Percentiles rank a stretch among this genome's conserved stretches.
Evolutionary conservation across 2,888 invertebrate species (phyloP).

Genomic region (Stenolophus ochropezus): DNA sequence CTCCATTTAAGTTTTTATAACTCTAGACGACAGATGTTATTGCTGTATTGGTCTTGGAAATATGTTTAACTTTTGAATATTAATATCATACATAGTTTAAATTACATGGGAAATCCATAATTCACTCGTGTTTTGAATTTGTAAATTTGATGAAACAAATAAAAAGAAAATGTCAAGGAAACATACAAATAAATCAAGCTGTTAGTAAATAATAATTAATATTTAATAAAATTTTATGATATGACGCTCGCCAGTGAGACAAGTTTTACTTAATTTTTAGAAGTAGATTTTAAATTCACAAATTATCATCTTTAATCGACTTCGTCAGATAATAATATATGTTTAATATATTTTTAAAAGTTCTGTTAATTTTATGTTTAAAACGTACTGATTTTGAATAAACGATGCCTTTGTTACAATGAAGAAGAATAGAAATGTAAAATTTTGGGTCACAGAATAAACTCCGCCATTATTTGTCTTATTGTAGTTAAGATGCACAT

Average conservation of each 20-base stretch:
- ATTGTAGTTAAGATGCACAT: neutral
- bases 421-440: too few relatives aligned
- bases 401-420: too few relatives aligned
- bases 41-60: neutral
- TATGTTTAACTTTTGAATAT: neutral
- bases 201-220: neutral
- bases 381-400: too few relatives aligned
- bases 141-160: neutral
- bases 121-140: conserved; percentile 10
- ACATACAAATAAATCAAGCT: neutral
- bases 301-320: too few relatives aligned
- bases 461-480: neutral
- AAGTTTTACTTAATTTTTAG: too few relatives aligned
- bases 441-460: neutral
- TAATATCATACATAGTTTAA: conserved; percentile 2
- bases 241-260: too few relatives aligned
- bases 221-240: too few relatives aligned
- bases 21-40: neutral
- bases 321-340: too few relatives aligned
- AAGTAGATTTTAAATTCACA: too few relatives aligned
- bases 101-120: neutral
- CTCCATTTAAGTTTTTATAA: neutral
- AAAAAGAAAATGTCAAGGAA: conserved; percentile 19
- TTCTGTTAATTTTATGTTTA: too few relatives aligned
- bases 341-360: too few relatives aligned